phyloP scores from a whole-genome alignment of 2,888 invertebrate genomes.

The Heliconius sara region DNA sequence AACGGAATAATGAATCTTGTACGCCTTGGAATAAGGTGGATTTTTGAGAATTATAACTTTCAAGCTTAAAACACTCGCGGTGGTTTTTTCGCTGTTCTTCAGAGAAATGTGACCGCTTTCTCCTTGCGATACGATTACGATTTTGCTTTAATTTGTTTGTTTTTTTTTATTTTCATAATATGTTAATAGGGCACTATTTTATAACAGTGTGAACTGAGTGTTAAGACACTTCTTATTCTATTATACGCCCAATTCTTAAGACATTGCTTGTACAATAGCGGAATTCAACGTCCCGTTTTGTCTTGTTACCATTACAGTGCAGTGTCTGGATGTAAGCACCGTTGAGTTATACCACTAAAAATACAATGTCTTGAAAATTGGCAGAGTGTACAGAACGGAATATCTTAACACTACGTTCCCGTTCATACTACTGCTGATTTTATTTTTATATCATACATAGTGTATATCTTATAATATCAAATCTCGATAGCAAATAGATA shows the following conservation, averaged over 20 bases:
- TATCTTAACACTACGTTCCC: no score
- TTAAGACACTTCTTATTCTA: no score
- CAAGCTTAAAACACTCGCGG: slow-evolving; percentile 49
- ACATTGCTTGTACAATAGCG: neutral
- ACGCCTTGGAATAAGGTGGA: slow-evolving; percentile 20
- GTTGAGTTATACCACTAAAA: no score
- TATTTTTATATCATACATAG: no score
- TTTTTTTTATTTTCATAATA: neutral
- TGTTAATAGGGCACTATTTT: neutral
- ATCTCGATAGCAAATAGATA: neutral
- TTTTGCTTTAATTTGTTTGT: slow-evolving; percentile 16
- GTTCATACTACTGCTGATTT: no score
- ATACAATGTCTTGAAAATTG: no score
- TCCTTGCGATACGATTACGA: slow-evolving; percentile 59
- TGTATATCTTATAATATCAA: neutral
- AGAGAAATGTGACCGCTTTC: slow-evolving; percentile 61
- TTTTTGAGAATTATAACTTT: slow-evolving; percentile 27
- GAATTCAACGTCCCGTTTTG: neutral
- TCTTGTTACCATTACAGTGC: neutral
- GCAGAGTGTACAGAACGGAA: no score
- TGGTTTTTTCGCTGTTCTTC: slow-evolving; percentile 65
- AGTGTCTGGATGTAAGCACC: no score
- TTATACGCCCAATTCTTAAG: neutral
- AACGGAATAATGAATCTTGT: slow-evolving; percentile 40
- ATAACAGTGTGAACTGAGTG: neutral